Base-by-base conservation (phyloP, 2,888 invertebrate genomes). In the Magallana nippona region DNA sequence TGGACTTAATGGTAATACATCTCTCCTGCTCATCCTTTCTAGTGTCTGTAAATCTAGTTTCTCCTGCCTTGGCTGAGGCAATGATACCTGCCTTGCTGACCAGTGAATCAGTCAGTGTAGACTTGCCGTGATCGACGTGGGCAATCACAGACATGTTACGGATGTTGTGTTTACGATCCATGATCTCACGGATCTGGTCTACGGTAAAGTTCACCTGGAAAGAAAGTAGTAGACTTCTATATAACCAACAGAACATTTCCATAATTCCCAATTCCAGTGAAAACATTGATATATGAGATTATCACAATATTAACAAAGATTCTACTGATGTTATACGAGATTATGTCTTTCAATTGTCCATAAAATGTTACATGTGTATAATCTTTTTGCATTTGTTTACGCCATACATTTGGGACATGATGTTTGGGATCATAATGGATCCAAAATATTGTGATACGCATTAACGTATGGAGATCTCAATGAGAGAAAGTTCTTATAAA, bases 81-180 rank as follows among this genome's bases (percentile, higher is more conserved):
- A 99, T 99, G 95, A 99, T 99, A 95, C 99, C 99, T 94, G 99
- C 99, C 95, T 99, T 99, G 86, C 99, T 98, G 90, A 99, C 99
- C 94, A 99, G 96, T 89, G 99, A 99, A 95, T 99, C 99, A 86
- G 99, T 99, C 94, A 99, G 95, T 85, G 99, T 99, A 90, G 99
- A 99, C 95, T 99, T 99, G 94, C 99, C 99, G 95, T 99, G 99
- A 96, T 99, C 99, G 91, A 99, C 99, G 95, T 99, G 99, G 93
- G 99, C 99, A 95, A 99, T 99, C 95, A 99, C 99, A 94, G 99
- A 99, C 99, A 99, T 99, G 96, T 99, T 99, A 95, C 99, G 97
- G 96, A 99, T 99, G 95, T 99, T 99, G 96, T 96, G 96, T 96
- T 99, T 99, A 95, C 98, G 98, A 97, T 99, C 99, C 99, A 99